These are phyloP conservation scores for Nipponia nippon DNA, from an alignment of 2,113 vertebrate genomes.

Conservation along the genomic window DNA sequence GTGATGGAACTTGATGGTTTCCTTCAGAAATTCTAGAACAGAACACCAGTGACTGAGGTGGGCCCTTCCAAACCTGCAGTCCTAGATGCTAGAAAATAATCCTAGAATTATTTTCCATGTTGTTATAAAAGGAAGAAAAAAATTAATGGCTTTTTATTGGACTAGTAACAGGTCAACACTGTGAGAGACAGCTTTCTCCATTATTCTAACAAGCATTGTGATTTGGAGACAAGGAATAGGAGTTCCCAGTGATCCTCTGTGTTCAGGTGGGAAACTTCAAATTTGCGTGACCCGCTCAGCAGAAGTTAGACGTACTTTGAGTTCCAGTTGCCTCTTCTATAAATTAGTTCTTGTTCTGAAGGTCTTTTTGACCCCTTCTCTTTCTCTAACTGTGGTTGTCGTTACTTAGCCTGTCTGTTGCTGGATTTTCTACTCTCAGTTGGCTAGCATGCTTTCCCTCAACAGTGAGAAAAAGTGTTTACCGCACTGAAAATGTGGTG, in stretches of 20 bases:
- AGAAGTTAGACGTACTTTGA: background rate
- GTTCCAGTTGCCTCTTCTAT: background rate
- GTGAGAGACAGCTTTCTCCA: background rate
- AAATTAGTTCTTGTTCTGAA: background rate
- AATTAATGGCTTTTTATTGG: background rate
- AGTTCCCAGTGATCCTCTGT: background rate
- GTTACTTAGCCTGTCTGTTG: background rate
- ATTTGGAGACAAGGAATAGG: background rate
- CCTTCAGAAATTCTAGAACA: background rate
- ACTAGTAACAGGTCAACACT: background rate
- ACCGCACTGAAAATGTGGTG: background rate
- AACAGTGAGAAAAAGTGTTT: background rate
- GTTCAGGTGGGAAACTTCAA: background rate
- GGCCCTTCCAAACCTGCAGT: background rate
- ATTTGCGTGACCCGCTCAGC: fast-evolving
- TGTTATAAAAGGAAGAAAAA: background rate
- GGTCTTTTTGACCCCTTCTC: background rate
- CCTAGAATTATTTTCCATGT: background rate
- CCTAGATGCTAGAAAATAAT: background rate
- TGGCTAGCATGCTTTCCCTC: background rate
- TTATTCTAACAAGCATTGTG: background rate
- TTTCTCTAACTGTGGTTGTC: background rate
- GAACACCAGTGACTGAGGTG: background rate
- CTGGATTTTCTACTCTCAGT: background rate
- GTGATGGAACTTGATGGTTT: background rate